Evolutionary conservation across 2,113 vertebrate genomes (phyloP).

Genomic region (Morone chrysops): DNA sequence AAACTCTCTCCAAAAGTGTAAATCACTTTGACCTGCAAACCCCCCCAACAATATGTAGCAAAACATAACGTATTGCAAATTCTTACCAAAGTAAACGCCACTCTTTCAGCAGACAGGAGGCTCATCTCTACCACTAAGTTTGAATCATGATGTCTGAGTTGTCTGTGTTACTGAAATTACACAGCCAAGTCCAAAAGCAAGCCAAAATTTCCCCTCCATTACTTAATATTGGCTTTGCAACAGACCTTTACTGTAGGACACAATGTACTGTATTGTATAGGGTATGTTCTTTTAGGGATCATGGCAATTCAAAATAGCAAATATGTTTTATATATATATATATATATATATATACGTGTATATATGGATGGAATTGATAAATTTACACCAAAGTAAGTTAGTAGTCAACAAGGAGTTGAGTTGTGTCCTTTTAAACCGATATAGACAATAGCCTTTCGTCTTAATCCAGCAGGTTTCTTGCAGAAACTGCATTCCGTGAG

Average conservation of each 20-base stretch:
- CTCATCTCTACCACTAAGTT: conserved; percentile 65
- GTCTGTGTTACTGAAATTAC: conserved; percentile 62
- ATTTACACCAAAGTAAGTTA: not conserved
- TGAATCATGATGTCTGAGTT: conserved; percentile 73
- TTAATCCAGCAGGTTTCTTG: conserved; percentile 58
- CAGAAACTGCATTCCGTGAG: conserved; percentile 76
- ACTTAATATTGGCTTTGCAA: conserved; percentile 35
- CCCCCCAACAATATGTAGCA: conserved; percentile 71
- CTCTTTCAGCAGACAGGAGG: conserved; percentile 70
- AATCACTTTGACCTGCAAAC: conserved; percentile 79
- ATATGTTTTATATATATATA: not conserved
- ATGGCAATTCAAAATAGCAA: not conserved
- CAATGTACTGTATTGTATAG: not conserved
- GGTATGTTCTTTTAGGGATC: conserved; percentile 4
- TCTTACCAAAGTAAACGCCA: conserved; percentile 69
- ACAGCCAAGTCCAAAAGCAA: conserved; percentile 37
- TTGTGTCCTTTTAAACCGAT: conserved; percentile 12
- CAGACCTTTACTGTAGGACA: conserved; percentile 11
- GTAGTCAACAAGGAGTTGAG: not conserved
- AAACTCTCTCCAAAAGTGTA: conserved; percentile 65
- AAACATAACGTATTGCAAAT: conserved; percentile 73
- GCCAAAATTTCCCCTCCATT: conserved; percentile 42
- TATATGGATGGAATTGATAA: not conserved
- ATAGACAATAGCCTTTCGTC: conserved; percentile 50
- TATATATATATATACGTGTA: not conserved